Base-by-base conservation (phyloP, 2,113 vertebrate genomes). In the Vimba vimba region DNA sequence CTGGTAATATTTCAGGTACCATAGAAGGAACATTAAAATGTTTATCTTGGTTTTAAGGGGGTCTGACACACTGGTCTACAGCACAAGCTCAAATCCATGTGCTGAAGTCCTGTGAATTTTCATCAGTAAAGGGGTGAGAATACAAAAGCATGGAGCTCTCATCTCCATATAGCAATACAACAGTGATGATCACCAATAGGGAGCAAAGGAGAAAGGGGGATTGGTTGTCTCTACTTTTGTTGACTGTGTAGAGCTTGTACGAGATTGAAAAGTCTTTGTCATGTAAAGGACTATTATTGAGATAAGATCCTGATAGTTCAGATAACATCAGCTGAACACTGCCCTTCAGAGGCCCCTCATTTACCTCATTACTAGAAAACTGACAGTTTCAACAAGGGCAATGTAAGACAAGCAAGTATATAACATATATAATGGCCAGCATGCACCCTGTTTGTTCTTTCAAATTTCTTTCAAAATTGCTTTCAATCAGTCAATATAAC, bases 301-400 rank as follows among this genome's bases (percentile, higher is more conserved):
- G 59, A 47, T 81, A 81, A 80, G n/a, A n/a, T 80, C 59, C 59
- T 66, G 79, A 64, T 64, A 79, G 21, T 19, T 11, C n/a, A 80
- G 79, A 80, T 80, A 80, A 64, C 36, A 80, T 21, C 39, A 80
- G 79, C 59, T 47, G n/a, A 43, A 81, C 39, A 15, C 59, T 81
- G 59, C 25, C 39, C 39, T 27, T 62, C 57, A 25, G 77, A 79
- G 52, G 10, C 36, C 0, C 39, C 11, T 74, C 15, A 21, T 30
- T 69, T 69, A 21, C 17, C 52, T 15, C 77, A 79, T 60, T 79
- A 25, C 60, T 23, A 60, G 30, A 60, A 33, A 30, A n/a, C 27
- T 60, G 21, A n/a, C 55, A 79, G 21, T 60, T 39, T 39, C 12
- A 39, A 60, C 27, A 57, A 57, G 52, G 25, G 36, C 75, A 78